Evolutionary conservation across 2,797 vertebrate genomes (phyloP).

Genomic region (Dipus sagitta): DNA sequence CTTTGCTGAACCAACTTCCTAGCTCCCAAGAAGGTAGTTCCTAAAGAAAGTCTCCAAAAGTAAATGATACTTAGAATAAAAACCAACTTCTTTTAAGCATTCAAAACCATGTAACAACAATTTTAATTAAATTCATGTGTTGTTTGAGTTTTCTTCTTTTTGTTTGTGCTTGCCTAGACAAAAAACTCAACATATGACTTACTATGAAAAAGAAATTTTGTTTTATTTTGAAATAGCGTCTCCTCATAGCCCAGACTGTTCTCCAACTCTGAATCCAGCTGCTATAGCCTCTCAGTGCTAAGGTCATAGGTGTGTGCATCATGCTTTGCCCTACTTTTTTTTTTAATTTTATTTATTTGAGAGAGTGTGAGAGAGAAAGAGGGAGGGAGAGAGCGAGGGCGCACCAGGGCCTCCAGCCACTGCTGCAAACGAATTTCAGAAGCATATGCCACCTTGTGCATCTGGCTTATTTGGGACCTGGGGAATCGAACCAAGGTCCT

Average conservation of each 20-base stretch:
- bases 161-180: constrained; percentile 12
- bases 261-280: background rate
- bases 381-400: no score
- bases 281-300: no score
- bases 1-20: no score
- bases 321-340: no score
- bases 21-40: constrained; percentile 10
- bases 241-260: background rate
- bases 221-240: background rate
- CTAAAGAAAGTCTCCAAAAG: constrained; percentile 51
- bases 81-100: constrained; percentile 48
- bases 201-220: background rate
- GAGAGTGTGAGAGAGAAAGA: no score
- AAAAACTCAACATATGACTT: background rate
- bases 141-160: background rate
- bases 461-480: no score
- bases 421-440: no score
- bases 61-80: constrained; percentile 19
- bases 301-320: no score
- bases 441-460: no score
- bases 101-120: constrained; percentile 36
- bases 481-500: no score
- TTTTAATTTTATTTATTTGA: no score
- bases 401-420: no score
- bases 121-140: constrained; percentile 60